Evolutionary conservation across 1,140 invertebrate genomes (phyloP).

Genomic region (Teleogryllus occipitalis): DNA sequence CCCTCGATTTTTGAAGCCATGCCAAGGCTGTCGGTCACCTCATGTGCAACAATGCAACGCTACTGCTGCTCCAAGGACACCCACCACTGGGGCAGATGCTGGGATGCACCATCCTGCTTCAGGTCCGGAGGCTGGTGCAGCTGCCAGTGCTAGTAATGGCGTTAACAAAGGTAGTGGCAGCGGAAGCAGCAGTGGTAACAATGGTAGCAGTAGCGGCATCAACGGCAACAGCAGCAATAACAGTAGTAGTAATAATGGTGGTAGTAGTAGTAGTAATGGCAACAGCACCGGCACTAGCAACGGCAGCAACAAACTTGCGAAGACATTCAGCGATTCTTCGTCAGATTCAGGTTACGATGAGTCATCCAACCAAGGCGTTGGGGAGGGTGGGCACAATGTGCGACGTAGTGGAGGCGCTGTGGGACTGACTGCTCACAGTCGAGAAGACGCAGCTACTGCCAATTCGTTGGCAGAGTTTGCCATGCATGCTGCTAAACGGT

Average conservation of each 20-base stretch:
- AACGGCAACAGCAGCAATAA: slow-evolving; percentile 28
- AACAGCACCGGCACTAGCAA: slow-evolving; percentile 24
- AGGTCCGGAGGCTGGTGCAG: slow-evolving; percentile 29
- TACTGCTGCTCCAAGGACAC: not conserved
- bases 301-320: slow-evolving; percentile 31
- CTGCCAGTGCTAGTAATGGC: slow-evolving; percentile 34
- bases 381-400: slow-evolving; percentile 17
- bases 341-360: slow-evolving; percentile 56
- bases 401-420: not conserved
- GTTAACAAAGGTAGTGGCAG: slow-evolving; percentile 37
- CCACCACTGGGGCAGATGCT: not conserved
- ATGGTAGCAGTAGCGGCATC: slow-evolving; percentile 26
- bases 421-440: slow-evolving; percentile 26
- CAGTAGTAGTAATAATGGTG: slow-evolving; percentile 30
- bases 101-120: not conserved
- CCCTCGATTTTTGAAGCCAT: slow-evolving; percentile 51
- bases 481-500: slow-evolving; percentile 32
- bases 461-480: slow-evolving; percentile 38
- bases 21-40: slow-evolving; percentile 31
- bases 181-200: slow-evolving; percentile 30
- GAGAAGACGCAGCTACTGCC: slow-evolving; percentile 31
- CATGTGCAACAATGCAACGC: not conserved
- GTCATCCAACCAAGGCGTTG: slow-evolving; percentile 45
- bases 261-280: slow-evolving; percentile 35
- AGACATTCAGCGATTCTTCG: slow-evolving; percentile 48